Evolutionary conservation across 1,140 invertebrate genomes (phyloP), one percentile per base, ranked within the genome.

Genomic region (Paralvinella palmiformis): DNA sequence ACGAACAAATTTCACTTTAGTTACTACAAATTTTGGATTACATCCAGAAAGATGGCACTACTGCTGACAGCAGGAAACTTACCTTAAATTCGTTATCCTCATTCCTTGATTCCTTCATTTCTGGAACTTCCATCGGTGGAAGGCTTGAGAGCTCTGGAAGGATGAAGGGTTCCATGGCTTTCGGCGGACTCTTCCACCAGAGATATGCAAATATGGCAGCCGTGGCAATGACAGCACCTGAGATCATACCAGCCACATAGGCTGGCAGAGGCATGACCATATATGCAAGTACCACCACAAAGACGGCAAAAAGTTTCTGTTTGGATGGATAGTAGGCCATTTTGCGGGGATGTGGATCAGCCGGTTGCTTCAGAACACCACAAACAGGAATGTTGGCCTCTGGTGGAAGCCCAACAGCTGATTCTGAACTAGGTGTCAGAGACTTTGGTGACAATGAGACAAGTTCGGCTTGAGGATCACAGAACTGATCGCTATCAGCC

Each of bases 11-110:
- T n/a, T n/a, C n/a, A n/a, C n/a, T n/a, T n/a, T n/a, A n/a, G n/a
- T n/a, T n/a, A n/a, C n/a, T n/a, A n/a, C n/a, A n/a, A n/a, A n/a
- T n/a, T n/a, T n/a, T n/a, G n/a, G n/a, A n/a, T n/a, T n/a, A n/a
- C n/a, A n/a, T n/a, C n/a, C n/a, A n/a, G n/a, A n/a, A n/a, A n/a
- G n/a, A n/a, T n/a, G n/a, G n/a, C n/a, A n/a, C n/a, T n/a, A n/a
- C n/a, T n/a, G n/a, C n/a, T 27, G 31, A 22, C 31, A 44, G 24
- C 44, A 1, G 15, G 7, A 59, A 27, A 52, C 52, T 59, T 64
- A 79, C 77, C 73, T 75, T 78, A 62, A 72, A 78, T 45, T 66
- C 63, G 31, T 69, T 69, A 67, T 77, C 72, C 36, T 72, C 69
- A 62, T 68, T 59, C 37, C 66, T 66, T 2, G 69, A 62, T 56